phyloP scores from a whole-genome alignment of 2,888 invertebrate genomes.

The Acrobasis repandana region DNA sequence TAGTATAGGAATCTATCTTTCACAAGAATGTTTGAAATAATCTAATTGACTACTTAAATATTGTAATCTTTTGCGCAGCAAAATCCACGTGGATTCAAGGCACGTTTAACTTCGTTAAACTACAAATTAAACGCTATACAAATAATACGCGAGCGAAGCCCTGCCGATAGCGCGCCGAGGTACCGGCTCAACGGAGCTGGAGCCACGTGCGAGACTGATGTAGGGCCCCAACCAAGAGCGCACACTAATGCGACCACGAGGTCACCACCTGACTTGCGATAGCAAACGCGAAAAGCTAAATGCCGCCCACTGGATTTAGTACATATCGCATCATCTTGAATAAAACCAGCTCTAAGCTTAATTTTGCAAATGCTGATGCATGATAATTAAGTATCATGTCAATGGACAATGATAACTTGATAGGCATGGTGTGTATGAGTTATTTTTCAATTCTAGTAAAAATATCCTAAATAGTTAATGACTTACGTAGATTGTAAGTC shows the following conservation, averaged over 20 bases:
- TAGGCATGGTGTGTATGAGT: too few relatives aligned
- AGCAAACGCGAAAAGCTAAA: conserved; percentile 26
- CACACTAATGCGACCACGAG: conserved; percentile 54
- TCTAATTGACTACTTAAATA: background rate
- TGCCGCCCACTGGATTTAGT: background rate
- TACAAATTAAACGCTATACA: conserved; percentile 6
- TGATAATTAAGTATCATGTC: too few relatives aligned
- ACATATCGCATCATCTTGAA: background rate
- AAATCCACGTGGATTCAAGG: background rate
- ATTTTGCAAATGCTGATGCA: too few relatives aligned
- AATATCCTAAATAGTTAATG: too few relatives aligned
- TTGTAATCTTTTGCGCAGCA: background rate
- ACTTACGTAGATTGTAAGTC: too few relatives aligned
- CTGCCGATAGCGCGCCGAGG: conserved; percentile 20
- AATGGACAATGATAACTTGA: too few relatives aligned
- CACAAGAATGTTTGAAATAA: too few relatives aligned
- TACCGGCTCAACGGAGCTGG: conserved; percentile 12
- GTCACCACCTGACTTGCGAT: conserved; percentile 45
- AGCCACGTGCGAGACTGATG: conserved; percentile 48
- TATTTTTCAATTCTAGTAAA: too few relatives aligned
- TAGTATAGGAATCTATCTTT: too few relatives aligned
- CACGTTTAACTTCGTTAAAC: background rate
- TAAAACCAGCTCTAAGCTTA: background rate
- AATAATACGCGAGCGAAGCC: conserved; percentile 5
- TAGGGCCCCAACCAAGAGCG: conserved; percentile 44